Evolutionary conservation across 2,113 vertebrate species (phyloP).

Genomic region (Cyprichromis sp.): DNA sequence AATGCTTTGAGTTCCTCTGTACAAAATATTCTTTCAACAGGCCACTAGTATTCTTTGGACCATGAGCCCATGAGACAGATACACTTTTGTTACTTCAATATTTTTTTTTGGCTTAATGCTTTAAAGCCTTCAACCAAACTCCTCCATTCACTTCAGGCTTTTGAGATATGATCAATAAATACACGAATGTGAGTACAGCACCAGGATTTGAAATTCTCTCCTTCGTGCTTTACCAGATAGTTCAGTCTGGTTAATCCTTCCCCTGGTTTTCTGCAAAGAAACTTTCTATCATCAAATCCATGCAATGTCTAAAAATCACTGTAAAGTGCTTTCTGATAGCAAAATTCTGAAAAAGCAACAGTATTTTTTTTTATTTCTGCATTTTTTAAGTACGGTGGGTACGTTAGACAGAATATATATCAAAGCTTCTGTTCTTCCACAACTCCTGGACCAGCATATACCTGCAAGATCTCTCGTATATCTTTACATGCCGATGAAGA

Average conservation of each 20-base stretch:
- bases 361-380: not conserved
- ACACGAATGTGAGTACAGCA: not conserved
- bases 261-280: not conserved
- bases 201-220: not conserved
- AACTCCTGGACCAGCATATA: not conserved
- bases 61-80: not conserved
- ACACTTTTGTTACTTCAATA: not conserved
- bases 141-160: not conserved
- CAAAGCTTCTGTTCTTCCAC: not conserved
- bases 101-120: not conserved
- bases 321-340: not conserved
- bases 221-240: not conserved
- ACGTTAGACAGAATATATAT: not conserved
- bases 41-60: not conserved
- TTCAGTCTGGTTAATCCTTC: not conserved
- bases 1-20: not conserved
- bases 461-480: not conserved
- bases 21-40: not conserved
- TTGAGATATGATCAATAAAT: not conserved
- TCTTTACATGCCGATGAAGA: not conserved
- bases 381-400: not conserved
- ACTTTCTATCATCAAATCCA: not conserved
- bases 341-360: not conserved
- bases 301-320: not conserved
- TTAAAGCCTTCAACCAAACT: not conserved